These are phyloP conservation scores for Jacana jacana DNA, from an alignment of 2,113 vertebrate species.

Conservation along the genomic window DNA sequence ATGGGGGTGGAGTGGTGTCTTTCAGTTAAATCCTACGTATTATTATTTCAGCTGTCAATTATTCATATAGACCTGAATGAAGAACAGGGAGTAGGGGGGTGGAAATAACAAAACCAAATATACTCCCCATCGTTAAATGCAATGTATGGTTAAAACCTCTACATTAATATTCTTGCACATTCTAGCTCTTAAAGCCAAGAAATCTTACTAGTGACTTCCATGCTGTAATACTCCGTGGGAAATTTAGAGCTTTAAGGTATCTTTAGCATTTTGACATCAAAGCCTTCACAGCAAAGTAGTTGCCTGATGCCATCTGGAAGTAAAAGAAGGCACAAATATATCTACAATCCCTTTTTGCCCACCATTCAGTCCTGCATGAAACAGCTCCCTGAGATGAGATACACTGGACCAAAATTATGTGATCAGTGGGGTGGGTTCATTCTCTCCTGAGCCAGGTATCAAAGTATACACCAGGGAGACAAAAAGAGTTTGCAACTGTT, in stretches of 20 bases:
- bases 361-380: background rate
- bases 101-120: background rate
- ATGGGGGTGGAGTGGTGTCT: fast-evolving
- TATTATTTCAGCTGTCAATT: background rate
- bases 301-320: background rate
- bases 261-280: slow-evolving; percentile 1
- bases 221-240: background rate
- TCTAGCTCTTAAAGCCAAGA: background rate
- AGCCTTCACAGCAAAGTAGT: background rate
- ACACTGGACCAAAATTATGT: background rate
- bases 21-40: background rate
- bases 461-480: background rate
- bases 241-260: slow-evolving; percentile 1
- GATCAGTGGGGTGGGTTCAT: fast-evolving
- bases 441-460: background rate
- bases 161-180: background rate
- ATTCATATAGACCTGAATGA: background rate
- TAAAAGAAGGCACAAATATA: background rate
- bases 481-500: background rate
- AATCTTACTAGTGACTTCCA: background rate
- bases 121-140: background rate
- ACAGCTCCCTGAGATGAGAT: background rate
- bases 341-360: background rate
- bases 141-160: background rate
- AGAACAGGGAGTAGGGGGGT: too few relatives aligned